Evolutionary conservation across 2,888 invertebrate species (phyloP).

Genomic region (Drosophila yooni): DNA sequence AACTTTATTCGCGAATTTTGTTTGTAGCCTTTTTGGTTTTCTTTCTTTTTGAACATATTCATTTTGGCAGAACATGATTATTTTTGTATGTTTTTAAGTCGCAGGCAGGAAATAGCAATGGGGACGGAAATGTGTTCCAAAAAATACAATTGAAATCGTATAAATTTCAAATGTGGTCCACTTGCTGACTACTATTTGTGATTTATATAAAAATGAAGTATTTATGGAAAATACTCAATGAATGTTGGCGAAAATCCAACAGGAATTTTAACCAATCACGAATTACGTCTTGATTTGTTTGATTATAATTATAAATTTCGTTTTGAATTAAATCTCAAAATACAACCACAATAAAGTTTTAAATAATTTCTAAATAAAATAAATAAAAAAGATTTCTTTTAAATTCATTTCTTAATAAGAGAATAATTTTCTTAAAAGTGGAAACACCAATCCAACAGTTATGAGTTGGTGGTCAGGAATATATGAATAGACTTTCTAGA

Average conservation of each 20-base stretch:
- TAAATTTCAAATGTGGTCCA: slow-evolving; percentile 35
- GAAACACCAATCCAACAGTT: background rate
- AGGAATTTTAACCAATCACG: background rate
- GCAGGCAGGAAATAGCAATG: slow-evolving; percentile 22
- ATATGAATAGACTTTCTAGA: too few relatives aligned
- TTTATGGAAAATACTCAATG: slow-evolving; percentile 59
- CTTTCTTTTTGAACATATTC: slow-evolving; percentile 54
- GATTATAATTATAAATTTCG: background rate
- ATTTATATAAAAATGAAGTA: slow-evolving; percentile 59
- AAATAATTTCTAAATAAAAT: background rate
- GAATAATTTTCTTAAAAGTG: background rate
- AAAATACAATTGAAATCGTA: slow-evolving; percentile 1
- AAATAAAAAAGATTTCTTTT: too few relatives aligned
- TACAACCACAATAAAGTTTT: background rate
- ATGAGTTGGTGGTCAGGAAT: fast-evolving
- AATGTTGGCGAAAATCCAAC: slow-evolving; percentile 4
- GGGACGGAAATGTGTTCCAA: slow-evolving; percentile 28
- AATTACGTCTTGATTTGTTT: background rate
- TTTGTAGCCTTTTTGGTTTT: slow-evolving; percentile 1
- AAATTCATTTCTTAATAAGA: background rate
- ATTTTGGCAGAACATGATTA: slow-evolving; percentile 63
- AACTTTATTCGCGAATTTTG: slow-evolving; percentile 48
- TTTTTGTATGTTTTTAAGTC: slow-evolving; percentile 27
- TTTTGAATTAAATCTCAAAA: background rate
- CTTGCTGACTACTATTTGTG: slow-evolving; percentile 67